These are phyloP conservation scores for Pseudomyrmex concolor DNA, from an alignment of 1,140 invertebrate genomes.

Conservation along the genomic window DNA sequence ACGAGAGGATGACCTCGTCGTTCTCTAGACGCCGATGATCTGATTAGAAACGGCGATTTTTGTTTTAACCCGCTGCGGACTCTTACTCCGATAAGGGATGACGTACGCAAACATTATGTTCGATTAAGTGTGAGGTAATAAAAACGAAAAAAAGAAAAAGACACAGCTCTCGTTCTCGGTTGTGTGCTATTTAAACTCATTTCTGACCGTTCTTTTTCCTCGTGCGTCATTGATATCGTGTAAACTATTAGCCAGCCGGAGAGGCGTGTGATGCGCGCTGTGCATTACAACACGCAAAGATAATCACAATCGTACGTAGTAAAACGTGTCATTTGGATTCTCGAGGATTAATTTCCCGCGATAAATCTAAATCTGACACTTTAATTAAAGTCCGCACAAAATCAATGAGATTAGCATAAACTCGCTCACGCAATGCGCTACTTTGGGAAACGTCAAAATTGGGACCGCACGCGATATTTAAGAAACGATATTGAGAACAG, in stretches of 20 bases:
- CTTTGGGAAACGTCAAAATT: neutral
- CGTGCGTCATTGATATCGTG: too few species aligned
- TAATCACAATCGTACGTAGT: too few species aligned
- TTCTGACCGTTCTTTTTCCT: too few species aligned
- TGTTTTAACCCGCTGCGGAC: neutral
- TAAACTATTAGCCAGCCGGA: too few species aligned
- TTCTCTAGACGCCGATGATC: neutral
- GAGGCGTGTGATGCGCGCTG: neutral
- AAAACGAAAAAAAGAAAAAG: neutral
- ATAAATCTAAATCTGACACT: too few species aligned
- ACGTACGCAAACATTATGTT: slow-evolving; percentile 11
- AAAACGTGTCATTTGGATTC: too few species aligned
- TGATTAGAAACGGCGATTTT: neutral
- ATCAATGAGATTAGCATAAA: neutral
- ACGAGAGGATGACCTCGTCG: neutral
- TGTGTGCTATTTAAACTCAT: too few species aligned
- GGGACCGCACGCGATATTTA: neutral
- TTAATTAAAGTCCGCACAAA: too few species aligned
- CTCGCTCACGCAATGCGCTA: slow-evolving; percentile 1
- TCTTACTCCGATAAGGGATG: neutral
- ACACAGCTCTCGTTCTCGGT: neutral
- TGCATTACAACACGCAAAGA: neutral
- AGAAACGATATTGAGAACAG: too few species aligned
- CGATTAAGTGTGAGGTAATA: neutral
- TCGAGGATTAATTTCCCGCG: too few species aligned